A percentile compares a stretch with the other conserved stretches of the same genome.
These are phyloP conservation scores for Sebastes cheni DNA, from an alignment of 2,797 vertebrate species.

Conservation along the genomic window DNA sequence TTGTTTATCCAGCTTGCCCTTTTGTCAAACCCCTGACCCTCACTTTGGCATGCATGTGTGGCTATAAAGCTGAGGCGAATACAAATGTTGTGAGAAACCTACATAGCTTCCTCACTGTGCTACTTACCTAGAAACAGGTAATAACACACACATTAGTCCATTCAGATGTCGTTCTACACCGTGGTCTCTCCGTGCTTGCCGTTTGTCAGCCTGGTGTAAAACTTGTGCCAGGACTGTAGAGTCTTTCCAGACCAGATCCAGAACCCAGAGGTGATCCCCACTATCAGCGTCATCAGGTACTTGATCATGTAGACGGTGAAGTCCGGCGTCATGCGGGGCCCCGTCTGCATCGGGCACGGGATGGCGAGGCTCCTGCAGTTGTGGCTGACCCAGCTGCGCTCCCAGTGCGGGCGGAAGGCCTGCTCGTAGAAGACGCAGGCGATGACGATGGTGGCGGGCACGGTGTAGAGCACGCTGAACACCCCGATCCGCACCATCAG, in stretches of 20 bases:
- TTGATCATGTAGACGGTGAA: slow-evolving; percentile 99
- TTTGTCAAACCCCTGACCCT: slow-evolving; percentile 50
- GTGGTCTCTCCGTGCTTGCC: slow-evolving; percentile 94
- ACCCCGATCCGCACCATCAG: slow-evolving; percentile 97
- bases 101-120: slow-evolving; percentile 26
- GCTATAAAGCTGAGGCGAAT: slow-evolving; percentile 40
- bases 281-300: slow-evolving; percentile 99
- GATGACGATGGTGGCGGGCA: slow-evolving; percentile 96
- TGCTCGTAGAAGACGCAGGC: slow-evolving; percentile 99
- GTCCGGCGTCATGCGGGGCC: slow-evolving; percentile 92
- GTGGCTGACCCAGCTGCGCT: slow-evolving; percentile 93
- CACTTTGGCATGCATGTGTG: slow-evolving; percentile 50
- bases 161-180: slow-evolving; percentile 76
- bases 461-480: slow-evolving; percentile 97
- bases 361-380: slow-evolving; percentile 95
- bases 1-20: slow-evolving; percentile 62
- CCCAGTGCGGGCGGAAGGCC: slow-evolving; percentile 95
- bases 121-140: slow-evolving; percentile 42
- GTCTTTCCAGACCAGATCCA: slow-evolving; percentile 99
- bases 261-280: slow-evolving; percentile 97
- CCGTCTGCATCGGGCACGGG: slow-evolving; percentile 89
- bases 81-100: slow-evolving; percentile 29
- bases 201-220: slow-evolving; percentile 92
- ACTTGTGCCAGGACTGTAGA: slow-evolving; percentile 96
- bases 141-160: slow-evolving; percentile 32